Conservation (phyloP, 2,113 vertebrate genomes). For the Rhea americana region DNA sequence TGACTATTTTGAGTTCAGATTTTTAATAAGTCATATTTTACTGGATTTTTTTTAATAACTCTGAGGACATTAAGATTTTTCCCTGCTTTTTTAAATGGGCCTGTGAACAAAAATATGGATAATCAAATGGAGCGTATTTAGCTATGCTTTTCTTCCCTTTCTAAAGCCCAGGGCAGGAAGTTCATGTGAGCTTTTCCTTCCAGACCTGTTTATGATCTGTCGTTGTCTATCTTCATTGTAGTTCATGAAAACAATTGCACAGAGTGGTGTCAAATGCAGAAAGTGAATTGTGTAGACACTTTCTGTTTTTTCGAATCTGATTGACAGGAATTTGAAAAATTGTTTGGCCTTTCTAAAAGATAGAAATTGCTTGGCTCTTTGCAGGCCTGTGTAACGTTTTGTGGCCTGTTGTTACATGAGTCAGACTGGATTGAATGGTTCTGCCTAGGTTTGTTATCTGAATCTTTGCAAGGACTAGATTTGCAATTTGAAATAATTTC, state of each 20-base stretch:
- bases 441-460: neutral
- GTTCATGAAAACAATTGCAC: neutral
- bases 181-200: neutral
- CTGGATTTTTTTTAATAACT: neutral
- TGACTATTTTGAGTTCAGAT: neutral
- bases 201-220: neutral
- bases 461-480: neutral
- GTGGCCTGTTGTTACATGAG: neutral
- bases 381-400: neutral
- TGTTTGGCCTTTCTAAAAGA: neutral
- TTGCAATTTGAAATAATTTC: neutral
- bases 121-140: neutral
- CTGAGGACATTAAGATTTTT: neutral
- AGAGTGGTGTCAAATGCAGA: neutral
- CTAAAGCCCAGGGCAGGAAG: neutral
- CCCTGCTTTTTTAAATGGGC: neutral
- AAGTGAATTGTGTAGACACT: neutral
- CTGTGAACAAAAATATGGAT: neutral
- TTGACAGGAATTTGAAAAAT: neutral
- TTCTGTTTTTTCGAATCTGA: neutral
- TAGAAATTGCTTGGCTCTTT: neutral
- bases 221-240: neutral
- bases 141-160: neutral
- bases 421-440: neutral
- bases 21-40: neutral